Evolutionary conservation across 53 echinoderm and acorn worm genomes (phyloP), one percentile per base, ranked within the genome.

Genomic region (Crossaster papposus): DNA sequence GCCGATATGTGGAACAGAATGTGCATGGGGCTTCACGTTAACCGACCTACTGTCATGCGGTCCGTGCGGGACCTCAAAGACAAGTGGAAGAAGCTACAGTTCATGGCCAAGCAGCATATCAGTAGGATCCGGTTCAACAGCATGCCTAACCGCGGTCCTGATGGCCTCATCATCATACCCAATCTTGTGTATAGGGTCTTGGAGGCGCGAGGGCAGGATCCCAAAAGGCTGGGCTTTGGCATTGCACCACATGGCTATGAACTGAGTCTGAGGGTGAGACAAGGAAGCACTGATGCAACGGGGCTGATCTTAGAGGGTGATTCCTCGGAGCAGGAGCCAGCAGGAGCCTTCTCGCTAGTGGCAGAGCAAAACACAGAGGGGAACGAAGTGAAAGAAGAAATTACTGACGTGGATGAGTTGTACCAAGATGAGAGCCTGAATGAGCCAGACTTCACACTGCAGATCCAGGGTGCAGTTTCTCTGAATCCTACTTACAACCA

Each of bases 71-170:
- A 87, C 14, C 33, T 87, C 22, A 87, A 87, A 55, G 87, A 87
- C 73, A 87, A 87, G 76, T 87, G 87, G 87, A 87, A 87, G 76
- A 87, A 87, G 73, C 63, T 87, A 17, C 87, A 87, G 76, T 87
- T 87, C 26, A 87, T 87, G 87, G 87, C 87, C 76, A 87, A 77
- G 58, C 87, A 87, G 32, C 77, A 87, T 28, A 55, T 87, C 18
- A 58, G 53, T 14, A 18, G 63, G 28, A 72, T 76, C 54, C 55
- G 75, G 4, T 14, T 55, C 31, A 77, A 62, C 38, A 29, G 51
- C 26, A 36, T 54, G 29, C 14, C 76, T 12, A 75, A 51, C 26
- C 75, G 87, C 18, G 63, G 20, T 14, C 62, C 87, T 0, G 77
- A 87, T 12, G 87, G 87, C 51, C 64, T 75, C 33, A 53, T 87